Evolutionary conservation across 2,888 invertebrate genomes (phyloP).

Genomic region (Acheta domesticus): DNA sequence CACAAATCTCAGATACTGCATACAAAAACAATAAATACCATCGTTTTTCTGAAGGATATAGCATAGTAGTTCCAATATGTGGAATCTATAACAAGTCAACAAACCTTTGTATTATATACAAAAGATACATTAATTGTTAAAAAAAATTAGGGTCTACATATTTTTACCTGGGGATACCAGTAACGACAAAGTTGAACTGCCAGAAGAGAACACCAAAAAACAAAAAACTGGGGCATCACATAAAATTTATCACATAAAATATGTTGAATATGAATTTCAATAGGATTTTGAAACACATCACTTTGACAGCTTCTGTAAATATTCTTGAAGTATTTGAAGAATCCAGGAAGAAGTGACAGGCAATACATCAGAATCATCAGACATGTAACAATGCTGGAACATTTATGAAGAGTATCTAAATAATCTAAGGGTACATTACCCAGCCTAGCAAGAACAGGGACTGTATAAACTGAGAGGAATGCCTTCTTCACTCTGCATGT

Average conservation of each 20-base stretch:
- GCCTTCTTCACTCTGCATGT: slow-evolving; percentile 39
- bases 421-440: slow-evolving; percentile 47
- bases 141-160: not conserved
- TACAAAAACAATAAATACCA: slow-evolving; percentile 47
- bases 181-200: slow-evolving; percentile 45
- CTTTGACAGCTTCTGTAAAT: slow-evolving; percentile 40
- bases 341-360: slow-evolving; percentile 46
- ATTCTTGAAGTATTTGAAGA: slow-evolving; percentile 44
- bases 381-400: slow-evolving; percentile 47
- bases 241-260: slow-evolving; percentile 49
- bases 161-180: slow-evolving; percentile 29
- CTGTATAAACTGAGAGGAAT: slow-evolving; percentile 48
- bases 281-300: slow-evolving; percentile 42
- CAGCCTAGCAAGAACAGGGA: slow-evolving; percentile 51
- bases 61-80: not conserved
- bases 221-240: slow-evolving; percentile 50
- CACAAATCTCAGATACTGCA: slow-evolving; percentile 48
- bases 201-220: slow-evolving; percentile 52
- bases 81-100: not conserved
- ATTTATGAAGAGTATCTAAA: slow-evolving; percentile 48
- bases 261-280: slow-evolving; percentile 42
- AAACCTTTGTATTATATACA: not conserved
- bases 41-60: slow-evolving; percentile 40
- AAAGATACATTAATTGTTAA: not conserved
- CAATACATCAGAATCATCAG: slow-evolving; percentile 47